phyloP scores from a whole-genome alignment of 2,888 invertebrate genomes.

The Eupithecia tripunctaria region DNA sequence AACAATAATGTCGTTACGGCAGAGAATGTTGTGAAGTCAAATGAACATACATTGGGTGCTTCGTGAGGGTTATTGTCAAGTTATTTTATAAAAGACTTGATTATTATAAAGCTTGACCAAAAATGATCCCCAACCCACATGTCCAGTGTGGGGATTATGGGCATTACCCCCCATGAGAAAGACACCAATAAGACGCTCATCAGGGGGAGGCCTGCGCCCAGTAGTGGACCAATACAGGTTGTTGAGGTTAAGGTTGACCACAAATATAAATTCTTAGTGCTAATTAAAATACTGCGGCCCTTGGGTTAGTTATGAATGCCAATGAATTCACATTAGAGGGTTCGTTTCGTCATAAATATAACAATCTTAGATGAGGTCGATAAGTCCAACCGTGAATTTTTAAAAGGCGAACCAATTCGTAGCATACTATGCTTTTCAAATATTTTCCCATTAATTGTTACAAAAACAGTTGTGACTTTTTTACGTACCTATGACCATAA shows the following conservation, averaged over 20 bases:
- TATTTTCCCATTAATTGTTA: neutral
- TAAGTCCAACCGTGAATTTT: slow-evolving; percentile 13
- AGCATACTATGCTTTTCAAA: neutral
- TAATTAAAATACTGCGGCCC: slow-evolving; percentile 25
- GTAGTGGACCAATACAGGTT: too few species aligned
- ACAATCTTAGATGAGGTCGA: slow-evolving; percentile 19
- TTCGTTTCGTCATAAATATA: slow-evolving; percentile 21
- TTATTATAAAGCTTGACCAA: neutral
- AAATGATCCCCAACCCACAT: too few species aligned
- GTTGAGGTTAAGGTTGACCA: too few species aligned
- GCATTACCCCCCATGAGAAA: too few species aligned
- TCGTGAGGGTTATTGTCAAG: neutral
- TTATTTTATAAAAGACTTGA: neutral
- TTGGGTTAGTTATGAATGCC: slow-evolving; percentile 19
- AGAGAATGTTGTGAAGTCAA: neutral
- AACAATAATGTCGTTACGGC: neutral
- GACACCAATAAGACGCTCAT: too few species aligned
- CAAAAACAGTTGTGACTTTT: neutral
- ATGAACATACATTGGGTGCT: neutral
- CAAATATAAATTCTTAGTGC: slow-evolving; percentile 18
- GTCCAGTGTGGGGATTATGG: too few species aligned
- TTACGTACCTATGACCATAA: neutral
- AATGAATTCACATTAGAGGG: slow-evolving; percentile 19
- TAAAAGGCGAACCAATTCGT: neutral
- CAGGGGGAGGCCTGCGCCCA: too few species aligned